These are phyloP conservation scores for Volucella bombylans DNA, from an alignment of 2,888 invertebrate genomes.

Conservation along the genomic window DNA sequence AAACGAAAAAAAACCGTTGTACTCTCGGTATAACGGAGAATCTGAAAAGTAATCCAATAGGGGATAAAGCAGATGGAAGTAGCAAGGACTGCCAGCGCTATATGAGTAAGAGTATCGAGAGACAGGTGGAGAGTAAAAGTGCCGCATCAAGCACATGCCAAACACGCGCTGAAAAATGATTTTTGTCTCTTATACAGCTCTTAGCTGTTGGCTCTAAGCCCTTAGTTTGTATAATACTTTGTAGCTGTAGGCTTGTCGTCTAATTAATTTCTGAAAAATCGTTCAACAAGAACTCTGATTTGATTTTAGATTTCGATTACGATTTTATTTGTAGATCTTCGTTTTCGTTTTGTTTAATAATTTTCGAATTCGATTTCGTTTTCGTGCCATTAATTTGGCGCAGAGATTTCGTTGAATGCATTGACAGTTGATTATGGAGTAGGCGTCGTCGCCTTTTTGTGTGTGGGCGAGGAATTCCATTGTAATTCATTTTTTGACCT, in stretches of 20 bases:
- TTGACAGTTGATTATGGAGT: no score
- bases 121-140: background rate
- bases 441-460: no score
- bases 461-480: no score
- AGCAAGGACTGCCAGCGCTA: background rate
- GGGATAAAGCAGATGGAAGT: slow-evolving; percentile 57
- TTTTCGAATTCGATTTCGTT: background rate
- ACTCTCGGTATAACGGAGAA: slow-evolving; percentile 33
- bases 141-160: slow-evolving; percentile 53
- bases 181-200: slow-evolving; percentile 12
- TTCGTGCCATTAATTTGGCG: no score
- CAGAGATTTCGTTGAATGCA: no score
- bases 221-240: no score
- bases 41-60: slow-evolving; percentile 55
- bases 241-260: background rate
- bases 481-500: no score
- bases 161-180: slow-evolving; percentile 63
- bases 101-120: background rate
- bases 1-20: slow-evolving; percentile 15
- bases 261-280: slow-evolving; percentile 10
- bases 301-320: no score
- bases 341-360: slow-evolving; percentile 14
- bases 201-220: background rate
- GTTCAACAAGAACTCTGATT: no score
- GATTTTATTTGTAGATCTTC: no score